Evolutionary conservation across 2,113 vertebrate species (phyloP), one percentile per base, ranked within the genome.

Genomic region (Leptocoma aspasia): DNA sequence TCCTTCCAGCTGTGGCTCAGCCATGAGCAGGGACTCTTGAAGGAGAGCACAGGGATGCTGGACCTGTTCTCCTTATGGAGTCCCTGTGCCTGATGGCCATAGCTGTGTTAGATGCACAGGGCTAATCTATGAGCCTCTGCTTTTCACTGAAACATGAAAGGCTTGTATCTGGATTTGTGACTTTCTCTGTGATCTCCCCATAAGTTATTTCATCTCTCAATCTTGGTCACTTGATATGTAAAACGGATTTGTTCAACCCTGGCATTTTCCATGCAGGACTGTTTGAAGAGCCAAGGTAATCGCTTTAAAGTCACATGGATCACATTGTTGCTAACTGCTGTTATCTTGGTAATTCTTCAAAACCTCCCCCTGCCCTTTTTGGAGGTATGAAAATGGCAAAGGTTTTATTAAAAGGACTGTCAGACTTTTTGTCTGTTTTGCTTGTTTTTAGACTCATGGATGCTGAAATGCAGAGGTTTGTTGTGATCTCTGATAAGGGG

Each of bases 391-490:
- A 77, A 80, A 75, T 65, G 44, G 65, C 47, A 73, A 44, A 93
- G 61, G 10, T 63, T 73, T 89, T 91, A 86, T 33, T 80, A 45
- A 77, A 90, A 93, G 69, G 45, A 53, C 59, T 65, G 69, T n/a
- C 47, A 81, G 28, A 44, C 45, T 84, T 95, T 94, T 92, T 86
- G 27, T 45, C n/a, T 84, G 22, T 65, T 87, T 65, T 96, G 53
- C 90, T 92, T 96, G 53, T 81, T 41, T 96, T 97, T 85, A 88
- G 64, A 50, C 37, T 68, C 47, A 9, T 56, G 76, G 59, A 41
- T 95, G 68, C 71, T 92, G 88, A 96, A 71, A 56, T 66, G 64
- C 72, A 35, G 17, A 77, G 92, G 64, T 96, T 90, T 59, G 59
- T 70, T 82, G 72, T 88, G 52, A 39, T 71, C 69, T 95, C 16